Evolutionary conservation across 2,113 vertebrate genomes (phyloP).

Genomic region (Brachyhypopomus occidentalis): DNA sequence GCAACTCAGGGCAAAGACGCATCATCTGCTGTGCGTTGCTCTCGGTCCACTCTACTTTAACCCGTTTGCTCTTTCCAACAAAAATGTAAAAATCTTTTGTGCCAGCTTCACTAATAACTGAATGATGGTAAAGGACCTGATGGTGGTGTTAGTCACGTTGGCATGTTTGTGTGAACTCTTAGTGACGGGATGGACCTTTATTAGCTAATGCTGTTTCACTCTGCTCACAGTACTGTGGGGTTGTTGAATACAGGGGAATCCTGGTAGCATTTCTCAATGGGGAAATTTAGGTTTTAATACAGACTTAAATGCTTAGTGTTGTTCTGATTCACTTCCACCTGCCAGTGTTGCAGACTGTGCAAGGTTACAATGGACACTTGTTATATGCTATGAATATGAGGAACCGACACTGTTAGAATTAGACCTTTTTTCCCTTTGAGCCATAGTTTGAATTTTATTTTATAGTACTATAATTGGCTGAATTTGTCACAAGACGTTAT

Average conservation of each 20-base stretch:
- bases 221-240: not conserved
- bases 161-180: not conserved
- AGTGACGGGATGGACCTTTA: not conserved
- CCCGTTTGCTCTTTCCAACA: not conserved
- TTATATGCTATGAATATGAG: not conserved
- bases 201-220: constrained; percentile 11
- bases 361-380: not conserved
- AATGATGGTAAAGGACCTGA: not conserved
- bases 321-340: not conserved
- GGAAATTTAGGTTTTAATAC: constrained; percentile 24
- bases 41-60: not conserved
- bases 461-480: not conserved
- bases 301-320: not conserved
- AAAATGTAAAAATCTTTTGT: not conserved
- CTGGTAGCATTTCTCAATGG: too few species aligned
- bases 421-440: not conserved
- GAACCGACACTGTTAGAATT: not conserved
- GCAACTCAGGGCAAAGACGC: not conserved
- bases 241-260: constrained; percentile 4
- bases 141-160: not conserved
- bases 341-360: not conserved
- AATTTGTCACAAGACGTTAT: not conserved
- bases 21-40: not conserved
- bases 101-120: not conserved
- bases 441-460: not conserved